Conservation (phyloP, 2,888 invertebrate species). For the Acanthosepion esculentum region DNA sequence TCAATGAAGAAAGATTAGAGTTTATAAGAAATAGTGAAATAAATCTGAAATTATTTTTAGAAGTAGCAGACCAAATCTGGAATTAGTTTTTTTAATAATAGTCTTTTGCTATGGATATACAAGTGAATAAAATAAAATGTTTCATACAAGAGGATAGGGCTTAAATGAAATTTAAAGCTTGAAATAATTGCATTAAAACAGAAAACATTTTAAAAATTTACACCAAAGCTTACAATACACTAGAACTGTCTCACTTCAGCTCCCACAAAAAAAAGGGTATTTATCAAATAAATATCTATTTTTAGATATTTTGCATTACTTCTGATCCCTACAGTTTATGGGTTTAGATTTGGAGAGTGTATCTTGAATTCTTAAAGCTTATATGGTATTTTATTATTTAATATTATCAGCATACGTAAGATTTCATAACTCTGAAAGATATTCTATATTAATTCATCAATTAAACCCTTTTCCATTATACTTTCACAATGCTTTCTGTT, state of each 20-base stretch:
- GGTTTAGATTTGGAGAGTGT: background rate
- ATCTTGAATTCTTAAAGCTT: background rate
- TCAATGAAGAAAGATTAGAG: background rate
- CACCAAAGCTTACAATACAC: background rate
- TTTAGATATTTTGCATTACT: background rate
- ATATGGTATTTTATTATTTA: background rate
- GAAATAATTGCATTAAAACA: too few relatives aligned
- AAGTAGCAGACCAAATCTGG: background rate
- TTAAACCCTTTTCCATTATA: too few relatives aligned
- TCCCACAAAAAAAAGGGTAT: background rate
- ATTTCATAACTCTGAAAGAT: too few relatives aligned
- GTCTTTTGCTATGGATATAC: background rate
- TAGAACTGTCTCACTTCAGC: background rate
- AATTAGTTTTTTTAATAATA: too few relatives aligned
- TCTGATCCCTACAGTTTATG: background rate
- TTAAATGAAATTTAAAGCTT: background rate
- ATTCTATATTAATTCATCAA: too few relatives aligned
- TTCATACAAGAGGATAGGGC: background rate
- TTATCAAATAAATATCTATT: background rate
- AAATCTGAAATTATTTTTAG: background rate
- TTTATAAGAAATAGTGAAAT: background rate
- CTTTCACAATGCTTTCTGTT: too few relatives aligned
- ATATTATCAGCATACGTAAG: too few relatives aligned
- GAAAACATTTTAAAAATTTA: background rate
- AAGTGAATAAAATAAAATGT: background rate